Percentiles rank a stretch among this genome's conserved stretches.
Evolutionary conservation across 2,888 invertebrate species (phyloP).

Genomic region (Tridacna crocea): DNA sequence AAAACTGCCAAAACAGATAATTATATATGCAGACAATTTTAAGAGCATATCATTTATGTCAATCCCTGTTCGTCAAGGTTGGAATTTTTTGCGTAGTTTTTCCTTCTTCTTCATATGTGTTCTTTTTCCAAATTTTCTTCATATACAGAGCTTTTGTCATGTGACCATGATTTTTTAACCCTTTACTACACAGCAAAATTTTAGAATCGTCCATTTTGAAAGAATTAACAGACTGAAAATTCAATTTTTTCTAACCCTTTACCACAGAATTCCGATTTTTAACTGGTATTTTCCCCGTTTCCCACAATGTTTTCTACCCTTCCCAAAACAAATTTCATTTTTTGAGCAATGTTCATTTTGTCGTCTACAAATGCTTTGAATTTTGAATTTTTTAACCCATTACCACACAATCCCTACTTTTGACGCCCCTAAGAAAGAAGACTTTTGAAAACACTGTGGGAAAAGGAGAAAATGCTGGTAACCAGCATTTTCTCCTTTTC

Average conservation of each 20-base stretch:
- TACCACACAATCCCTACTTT: background rate
- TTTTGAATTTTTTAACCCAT: no score
- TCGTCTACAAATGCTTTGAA: no score
- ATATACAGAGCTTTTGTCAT: no score
- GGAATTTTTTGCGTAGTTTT: background rate
- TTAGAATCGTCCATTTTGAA: background rate
- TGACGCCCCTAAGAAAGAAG: background rate
- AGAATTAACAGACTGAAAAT: background rate
- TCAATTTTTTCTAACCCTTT: background rate
- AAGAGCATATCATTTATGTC: background rate
- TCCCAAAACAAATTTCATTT: no score
- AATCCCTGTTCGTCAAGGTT: background rate
- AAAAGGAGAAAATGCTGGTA: background rate
- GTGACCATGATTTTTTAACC: background rate
- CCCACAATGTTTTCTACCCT: no score
- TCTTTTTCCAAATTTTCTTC: background rate
- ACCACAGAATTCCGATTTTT: background rate
- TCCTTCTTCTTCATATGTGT: background rate
- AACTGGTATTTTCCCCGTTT: background rate
- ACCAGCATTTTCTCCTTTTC: background rate
- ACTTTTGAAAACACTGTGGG: conserved; percentile 2
- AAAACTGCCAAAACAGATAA: no score
- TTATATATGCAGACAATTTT: background rate
- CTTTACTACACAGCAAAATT: background rate
- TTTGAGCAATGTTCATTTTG: background rate